Base-by-base conservation (phyloP, 2,113 vertebrate genomes). In the Sylvilagus bachmani region DNA sequence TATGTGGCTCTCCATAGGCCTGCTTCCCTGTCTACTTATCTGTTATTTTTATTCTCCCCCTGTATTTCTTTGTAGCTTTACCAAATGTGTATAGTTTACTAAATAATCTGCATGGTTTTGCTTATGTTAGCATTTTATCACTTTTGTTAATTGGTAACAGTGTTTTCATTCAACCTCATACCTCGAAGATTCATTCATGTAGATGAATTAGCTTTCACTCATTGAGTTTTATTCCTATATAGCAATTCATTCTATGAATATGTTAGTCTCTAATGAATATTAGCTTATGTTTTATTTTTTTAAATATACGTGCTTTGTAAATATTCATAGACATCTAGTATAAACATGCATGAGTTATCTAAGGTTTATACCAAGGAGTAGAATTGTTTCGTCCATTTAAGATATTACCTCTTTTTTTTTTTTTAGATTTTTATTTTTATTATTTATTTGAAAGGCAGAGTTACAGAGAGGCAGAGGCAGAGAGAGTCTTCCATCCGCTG, bases 211-310 rank as follows among this genome's bases (percentile, higher is more conserved):
- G 14, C 27, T 80, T 24, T 79, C 33, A 58, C 33, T 86, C 75
- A 81, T 69, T 90, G 33, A 75, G 55, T 94, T 94, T 83, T 83
- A 90, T 21, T 92, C 27, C 61, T 83, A 0, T 11, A 2, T 79
- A 79, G 13, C 49, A 85, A 85, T 95, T 89, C 9, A 86, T 49
- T 78, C n/a, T 89, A 2, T 81, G 44, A 75, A 14, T 73, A 13
- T 88, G 51, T 86, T 61, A 29, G 77, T 33, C 33, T 71, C n/a
- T 90, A 64, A 74, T 78, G 29, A 25, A 69, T 62, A 70, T 62
- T 77, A 90, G 82, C 64, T 90, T 91, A n/a, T 88, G 78, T 94
- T 91, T 19, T 79, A 11, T 53, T 91, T 79, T 93, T 80, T 33
- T 67, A 84, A 89, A 84, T 79, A 29, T 10, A 29, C 7, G 53